Percentiles rank a stretch among this genome's conserved stretches.
Conservation (phyloP, 2,797 vertebrate species). For the Acrocephalus scirpaceus region DNA sequence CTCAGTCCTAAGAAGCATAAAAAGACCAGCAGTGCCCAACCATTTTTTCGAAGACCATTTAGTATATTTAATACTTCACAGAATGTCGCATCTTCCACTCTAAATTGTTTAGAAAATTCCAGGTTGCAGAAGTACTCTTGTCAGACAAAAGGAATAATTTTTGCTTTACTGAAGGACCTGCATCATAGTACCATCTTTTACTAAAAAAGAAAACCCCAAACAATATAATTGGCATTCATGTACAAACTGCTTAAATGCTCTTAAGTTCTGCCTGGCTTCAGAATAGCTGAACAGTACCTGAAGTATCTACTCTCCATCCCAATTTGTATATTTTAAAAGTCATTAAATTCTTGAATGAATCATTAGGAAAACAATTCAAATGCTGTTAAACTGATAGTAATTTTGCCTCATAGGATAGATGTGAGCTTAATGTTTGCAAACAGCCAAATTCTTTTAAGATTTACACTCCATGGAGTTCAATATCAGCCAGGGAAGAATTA, state of each 20-base stretch:
- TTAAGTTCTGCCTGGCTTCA: constrained; percentile 46
- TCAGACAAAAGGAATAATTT: not conserved
- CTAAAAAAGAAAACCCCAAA: constrained; percentile 44
- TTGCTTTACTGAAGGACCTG: not conserved
- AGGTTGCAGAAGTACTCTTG: not conserved
- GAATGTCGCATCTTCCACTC: not conserved
- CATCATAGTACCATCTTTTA: not conserved
- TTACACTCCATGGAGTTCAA: constrained; percentile 40
- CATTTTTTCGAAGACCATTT: not conserved
- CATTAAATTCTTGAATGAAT: constrained; percentile 71
- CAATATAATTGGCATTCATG: constrained; percentile 43
- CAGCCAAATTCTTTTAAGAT: constrained; percentile 35
- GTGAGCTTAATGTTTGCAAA: constrained; percentile 64
- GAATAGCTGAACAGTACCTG: constrained; percentile 60
- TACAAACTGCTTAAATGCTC: constrained; percentile 40
- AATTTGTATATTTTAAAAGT: constrained; percentile 71
- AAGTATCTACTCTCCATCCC: constrained; percentile 49
- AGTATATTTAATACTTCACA: not conserved
- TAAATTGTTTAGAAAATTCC: not conserved
- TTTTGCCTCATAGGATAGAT: constrained; percentile 58
- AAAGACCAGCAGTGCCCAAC: not conserved
- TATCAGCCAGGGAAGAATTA: constrained; percentile 34
- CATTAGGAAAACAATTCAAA: constrained; percentile 76
- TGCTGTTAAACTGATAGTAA: constrained; percentile 71
- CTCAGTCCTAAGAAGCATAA: not conserved